A percentile compares a stretch with the other conserved stretches of the same genome.
Evolutionary conservation across 2,113 vertebrate species (phyloP).

Genomic region (Proterorhinus semilunaris): DNA sequence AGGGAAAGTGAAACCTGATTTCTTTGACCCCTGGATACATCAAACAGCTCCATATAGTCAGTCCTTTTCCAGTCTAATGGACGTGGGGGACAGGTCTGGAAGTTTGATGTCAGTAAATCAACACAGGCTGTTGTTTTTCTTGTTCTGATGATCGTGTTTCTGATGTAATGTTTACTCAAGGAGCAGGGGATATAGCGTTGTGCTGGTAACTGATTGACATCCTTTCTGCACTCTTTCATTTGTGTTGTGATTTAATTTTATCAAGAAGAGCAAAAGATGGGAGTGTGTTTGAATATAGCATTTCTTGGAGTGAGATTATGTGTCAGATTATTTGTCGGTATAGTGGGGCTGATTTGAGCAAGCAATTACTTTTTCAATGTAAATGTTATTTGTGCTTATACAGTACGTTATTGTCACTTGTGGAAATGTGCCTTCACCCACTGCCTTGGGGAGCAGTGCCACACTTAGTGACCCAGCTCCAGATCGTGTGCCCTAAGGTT

Average conservation of each 20-base stretch:
- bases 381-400: no score
- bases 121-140: conserved; percentile 37
- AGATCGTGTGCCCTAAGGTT: no score
- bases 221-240: conserved; percentile 38
- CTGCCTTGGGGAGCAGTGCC: no score
- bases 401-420: no score
- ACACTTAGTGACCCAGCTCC: no score
- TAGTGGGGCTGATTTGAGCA: no score
- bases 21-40: conserved; percentile 62
- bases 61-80: conserved; percentile 27
- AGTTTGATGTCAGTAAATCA: conserved; percentile 51
- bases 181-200: conserved; percentile 25
- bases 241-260: conserved; percentile 46
- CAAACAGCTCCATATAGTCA: conserved; percentile 49
- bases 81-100: conserved; percentile 16
- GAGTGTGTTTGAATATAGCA: no score
- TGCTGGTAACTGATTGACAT: conserved; percentile 33
- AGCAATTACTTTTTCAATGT: no score
- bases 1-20: conserved; percentile 60
- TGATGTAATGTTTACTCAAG: conserved; percentile 52
- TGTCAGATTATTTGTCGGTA: no score
- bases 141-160: conserved; percentile 42
- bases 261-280: conserved; percentile 13
- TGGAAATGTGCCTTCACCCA: no score
- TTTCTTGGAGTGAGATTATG: no score